phyloP scores from a whole-genome alignment of 2,797 vertebrate genomes.

The Acanthornis magna region DNA sequence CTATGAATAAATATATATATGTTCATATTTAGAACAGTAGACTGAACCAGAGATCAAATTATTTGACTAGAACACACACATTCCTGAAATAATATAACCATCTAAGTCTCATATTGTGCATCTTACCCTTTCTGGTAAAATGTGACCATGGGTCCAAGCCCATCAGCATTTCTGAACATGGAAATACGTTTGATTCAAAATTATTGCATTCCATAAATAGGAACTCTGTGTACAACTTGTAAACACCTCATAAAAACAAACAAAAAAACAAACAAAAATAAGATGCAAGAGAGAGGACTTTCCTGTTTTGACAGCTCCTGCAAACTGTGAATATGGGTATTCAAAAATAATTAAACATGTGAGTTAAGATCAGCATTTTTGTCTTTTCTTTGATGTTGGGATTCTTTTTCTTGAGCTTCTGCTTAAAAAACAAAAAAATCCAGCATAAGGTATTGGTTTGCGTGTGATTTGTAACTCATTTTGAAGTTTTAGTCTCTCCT shows the following conservation, averaged over 20 bases:
- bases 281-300: neutral
- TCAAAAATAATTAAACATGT: neutral
- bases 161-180: neutral
- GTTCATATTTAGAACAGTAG: neutral
- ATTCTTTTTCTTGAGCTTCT: neutral
- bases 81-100: neutral
- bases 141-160: neutral
- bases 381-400: neutral
- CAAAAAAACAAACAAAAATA: neutral
- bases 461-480: neutral
- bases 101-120: neutral
- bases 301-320: neutral
- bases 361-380: neutral
- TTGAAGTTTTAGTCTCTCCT: neutral
- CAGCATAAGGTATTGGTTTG: neutral
- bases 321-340: neutral
- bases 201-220: neutral
- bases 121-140: neutral
- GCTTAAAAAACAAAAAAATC: neutral
- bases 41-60: neutral
- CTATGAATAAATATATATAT: neutral
- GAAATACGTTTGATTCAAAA: neutral
- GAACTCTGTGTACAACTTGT: neutral
- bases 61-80: neutral
- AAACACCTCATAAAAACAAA: neutral